A percentile compares a stretch with the other conserved stretches of the same genome.
phyloP scores from a whole-genome alignment of 2,797 vertebrate genomes.

The Lutjanus argentimaculatus region DNA sequence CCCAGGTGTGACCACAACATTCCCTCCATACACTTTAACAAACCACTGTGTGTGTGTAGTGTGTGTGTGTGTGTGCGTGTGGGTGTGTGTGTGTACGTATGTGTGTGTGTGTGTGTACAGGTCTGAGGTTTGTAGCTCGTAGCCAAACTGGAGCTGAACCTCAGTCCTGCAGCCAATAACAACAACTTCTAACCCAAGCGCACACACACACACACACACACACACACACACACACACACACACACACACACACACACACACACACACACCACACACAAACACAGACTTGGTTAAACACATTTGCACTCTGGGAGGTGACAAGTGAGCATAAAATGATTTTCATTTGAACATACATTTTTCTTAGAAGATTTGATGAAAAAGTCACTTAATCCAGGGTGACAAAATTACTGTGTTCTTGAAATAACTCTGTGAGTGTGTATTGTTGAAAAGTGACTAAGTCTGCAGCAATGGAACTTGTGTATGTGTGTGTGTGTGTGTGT shows the following conservation, averaged over 20 bases:
- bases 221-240: slow-evolving; percentile 1
- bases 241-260: slow-evolving; percentile 38
- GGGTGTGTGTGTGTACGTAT: slow-evolving; percentile 24
- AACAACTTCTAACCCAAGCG: slow-evolving; percentile 61
- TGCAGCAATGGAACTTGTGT: slow-evolving; percentile 23
- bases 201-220: slow-evolving; percentile 33
- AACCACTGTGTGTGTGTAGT: slow-evolving; percentile 60
- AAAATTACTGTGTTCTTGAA: slow-evolving; percentile 36
- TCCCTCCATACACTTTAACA: slow-evolving; percentile 76
- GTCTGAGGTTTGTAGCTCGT: slow-evolving; percentile 63
- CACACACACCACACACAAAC: slow-evolving; percentile 41
- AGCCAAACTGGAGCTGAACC: slow-evolving; percentile 76
- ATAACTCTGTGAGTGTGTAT: slow-evolving; percentile 18
- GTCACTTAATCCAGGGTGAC: slow-evolving; percentile 30
- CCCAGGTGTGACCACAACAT: slow-evolving; percentile 82
- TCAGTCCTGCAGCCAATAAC: slow-evolving; percentile 63
- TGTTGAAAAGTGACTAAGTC: slow-evolving; percentile 4
- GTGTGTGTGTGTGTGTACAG: slow-evolving; percentile 31
- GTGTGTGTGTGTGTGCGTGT: slow-evolving; percentile 34
- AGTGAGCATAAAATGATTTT: slow-evolving; percentile 65
- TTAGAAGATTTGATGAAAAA: slow-evolving; percentile 38
- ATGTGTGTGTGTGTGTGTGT: slow-evolving; percentile 24
- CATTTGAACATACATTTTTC: slow-evolving; percentile 13
- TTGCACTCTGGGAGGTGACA: slow-evolving; percentile 66
- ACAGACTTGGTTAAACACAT: slow-evolving; percentile 59